Evolutionary conservation across 2,797 vertebrate species (phyloP).

Genomic region (Jordanella pulchra): DNA sequence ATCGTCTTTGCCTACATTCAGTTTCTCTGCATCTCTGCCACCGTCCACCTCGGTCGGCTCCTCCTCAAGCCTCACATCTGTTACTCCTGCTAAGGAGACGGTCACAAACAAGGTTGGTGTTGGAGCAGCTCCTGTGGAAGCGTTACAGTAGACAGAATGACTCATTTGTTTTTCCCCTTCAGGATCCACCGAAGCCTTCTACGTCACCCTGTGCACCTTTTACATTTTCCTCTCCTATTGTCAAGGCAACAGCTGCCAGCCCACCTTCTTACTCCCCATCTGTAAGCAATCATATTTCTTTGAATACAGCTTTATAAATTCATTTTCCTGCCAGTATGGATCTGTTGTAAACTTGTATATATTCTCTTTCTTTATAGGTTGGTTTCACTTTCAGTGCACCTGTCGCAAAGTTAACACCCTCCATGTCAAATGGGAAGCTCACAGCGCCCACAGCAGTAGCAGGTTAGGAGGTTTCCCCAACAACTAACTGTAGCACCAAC

Average conservation of each 20-base stretch:
- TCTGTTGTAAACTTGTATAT: neutral
- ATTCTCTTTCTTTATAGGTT: slow-evolving; percentile 71
- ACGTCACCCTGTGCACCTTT: slow-evolving; percentile 83
- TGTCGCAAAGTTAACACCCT: slow-evolving; percentile 84
- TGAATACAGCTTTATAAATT: neutral
- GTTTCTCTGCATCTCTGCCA: slow-evolving; percentile 79
- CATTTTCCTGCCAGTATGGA: neutral
- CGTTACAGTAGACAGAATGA: neutral
- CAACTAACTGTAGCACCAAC: no score
- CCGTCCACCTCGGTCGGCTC: slow-evolving; percentile 57
- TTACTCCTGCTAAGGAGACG: slow-evolving; percentile 54
- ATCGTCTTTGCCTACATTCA: slow-evolving; percentile 87
- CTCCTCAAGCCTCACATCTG: slow-evolving; percentile 25
- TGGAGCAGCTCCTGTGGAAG: neutral
- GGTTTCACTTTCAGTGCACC: slow-evolving; percentile 96
- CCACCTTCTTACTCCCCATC: slow-evolving; percentile 85
- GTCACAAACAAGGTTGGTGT: slow-evolving; percentile 62
- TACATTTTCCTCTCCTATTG: slow-evolving; percentile 95
- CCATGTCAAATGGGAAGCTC: slow-evolving; percentile 79
- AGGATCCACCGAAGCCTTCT: slow-evolving; percentile 78
- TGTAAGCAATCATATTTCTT: slow-evolving; percentile 78
- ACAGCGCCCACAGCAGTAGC: slow-evolving; percentile 64
- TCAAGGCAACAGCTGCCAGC: slow-evolving; percentile 92
- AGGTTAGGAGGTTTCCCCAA: slow-evolving; percentile 66
- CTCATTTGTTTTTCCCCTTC: neutral